Percentiles rank a stretch among this genome's conserved stretches.
Conservation (phyloP, 2,113 vertebrate species). For the Micronycteris hirsuta region DNA sequence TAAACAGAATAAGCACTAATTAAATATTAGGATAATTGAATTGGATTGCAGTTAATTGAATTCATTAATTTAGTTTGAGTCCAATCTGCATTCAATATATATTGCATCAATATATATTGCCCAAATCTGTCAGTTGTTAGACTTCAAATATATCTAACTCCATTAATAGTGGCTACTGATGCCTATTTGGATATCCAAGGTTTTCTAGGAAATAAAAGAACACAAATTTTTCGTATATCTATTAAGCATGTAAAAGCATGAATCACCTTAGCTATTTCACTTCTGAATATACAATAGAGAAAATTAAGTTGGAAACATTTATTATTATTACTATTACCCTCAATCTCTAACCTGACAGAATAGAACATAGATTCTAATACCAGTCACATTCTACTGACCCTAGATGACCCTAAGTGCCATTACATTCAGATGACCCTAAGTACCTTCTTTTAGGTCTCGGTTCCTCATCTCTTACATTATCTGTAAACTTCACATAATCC, state of each 20-base stretch:
- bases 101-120: not conserved
- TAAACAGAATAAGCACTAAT: not conserved
- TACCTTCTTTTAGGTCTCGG: not conserved
- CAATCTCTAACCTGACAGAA: not conserved
- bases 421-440: not conserved
- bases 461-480: not conserved
- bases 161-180: not conserved
- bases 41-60: not conserved
- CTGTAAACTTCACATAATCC: not conserved
- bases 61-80: slow-evolving; percentile 19
- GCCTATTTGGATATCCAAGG: not conserved
- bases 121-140: not conserved
- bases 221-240: not conserved
- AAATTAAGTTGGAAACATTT: not conserved
- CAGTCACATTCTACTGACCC: not conserved
- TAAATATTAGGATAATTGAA: not conserved
- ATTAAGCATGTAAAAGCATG: not conserved
- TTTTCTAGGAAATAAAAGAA: not conserved
- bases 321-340: not conserved
- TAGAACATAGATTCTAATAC: not conserved
- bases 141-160: not conserved
- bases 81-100: not conserved
- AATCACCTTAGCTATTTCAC: not conserved
- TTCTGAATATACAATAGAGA: not conserved
- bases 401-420: not conserved